These are phyloP conservation scores for Salticus scenicus DNA, from an alignment of 2,888 invertebrate species.

Conservation along the genomic window DNA sequence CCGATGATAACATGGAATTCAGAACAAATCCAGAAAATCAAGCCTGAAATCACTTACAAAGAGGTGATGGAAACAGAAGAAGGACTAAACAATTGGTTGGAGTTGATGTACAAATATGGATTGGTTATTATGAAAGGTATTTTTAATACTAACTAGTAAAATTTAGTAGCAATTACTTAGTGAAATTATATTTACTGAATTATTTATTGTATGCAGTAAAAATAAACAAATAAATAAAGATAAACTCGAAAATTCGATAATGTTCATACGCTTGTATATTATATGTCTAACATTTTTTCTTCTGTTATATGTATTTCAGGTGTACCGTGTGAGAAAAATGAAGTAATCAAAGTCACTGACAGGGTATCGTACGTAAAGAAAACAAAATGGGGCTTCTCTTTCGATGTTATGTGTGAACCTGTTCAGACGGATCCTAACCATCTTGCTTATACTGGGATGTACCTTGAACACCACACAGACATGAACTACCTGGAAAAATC, in stretches of 20 bases:
- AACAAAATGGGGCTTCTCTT: constrained; percentile 75
- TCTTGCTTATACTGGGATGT: constrained; percentile 74
- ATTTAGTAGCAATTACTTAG: too few relatives aligned
- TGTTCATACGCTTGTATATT: too few relatives aligned
- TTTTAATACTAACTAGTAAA: too few relatives aligned
- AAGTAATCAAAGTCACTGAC: constrained; percentile 74
- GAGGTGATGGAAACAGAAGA: constrained; percentile 74
- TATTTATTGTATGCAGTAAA: not conserved
- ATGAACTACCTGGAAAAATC: constrained; percentile 75
- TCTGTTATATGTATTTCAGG: constrained; percentile 60
- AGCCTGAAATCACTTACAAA: constrained; percentile 74
- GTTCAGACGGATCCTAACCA: constrained; percentile 73
- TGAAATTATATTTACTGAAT: too few relatives aligned
- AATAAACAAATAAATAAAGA: too few relatives aligned
- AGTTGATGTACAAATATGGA: constrained; percentile 74
- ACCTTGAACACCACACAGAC: constrained; percentile 75
- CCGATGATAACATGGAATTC: constrained; percentile 74
- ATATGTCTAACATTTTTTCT: too few relatives aligned
- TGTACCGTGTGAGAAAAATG: constrained; percentile 73
- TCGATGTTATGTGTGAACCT: constrained; percentile 75
- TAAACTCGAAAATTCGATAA: too few relatives aligned
- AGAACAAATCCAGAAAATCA: constrained; percentile 73
- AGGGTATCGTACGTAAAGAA: constrained; percentile 75
- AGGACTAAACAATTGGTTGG: constrained; percentile 74
- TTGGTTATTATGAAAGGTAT: constrained; percentile 73